Percentiles rank a stretch among this genome's conserved stretches.
Conservation (phyloP, 2,797 vertebrate genomes). For the Meriones psammophilus region DNA sequence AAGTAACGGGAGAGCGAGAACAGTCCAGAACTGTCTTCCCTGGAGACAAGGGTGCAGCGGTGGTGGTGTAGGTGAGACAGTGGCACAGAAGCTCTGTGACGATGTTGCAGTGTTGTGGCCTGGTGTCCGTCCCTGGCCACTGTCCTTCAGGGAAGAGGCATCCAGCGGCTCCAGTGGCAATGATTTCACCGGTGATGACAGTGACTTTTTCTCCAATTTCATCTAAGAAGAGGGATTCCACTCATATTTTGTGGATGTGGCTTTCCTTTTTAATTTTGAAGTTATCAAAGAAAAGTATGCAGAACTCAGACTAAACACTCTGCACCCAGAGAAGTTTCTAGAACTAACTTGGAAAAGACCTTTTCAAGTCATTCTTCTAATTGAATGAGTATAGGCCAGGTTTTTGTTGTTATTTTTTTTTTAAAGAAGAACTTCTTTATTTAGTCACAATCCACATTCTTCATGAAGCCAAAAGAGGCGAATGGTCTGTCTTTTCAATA, state of each 20-base stretch:
- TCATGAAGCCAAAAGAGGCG: not conserved
- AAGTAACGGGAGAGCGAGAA: not conserved
- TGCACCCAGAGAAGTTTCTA: not conserved
- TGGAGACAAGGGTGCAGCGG: not conserved
- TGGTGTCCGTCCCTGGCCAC: not conserved
- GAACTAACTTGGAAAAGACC: not conserved
- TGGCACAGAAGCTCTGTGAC: not conserved
- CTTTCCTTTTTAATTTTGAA: not conserved
- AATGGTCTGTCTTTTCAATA: not conserved
- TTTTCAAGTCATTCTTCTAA: slow-evolving; percentile 32
- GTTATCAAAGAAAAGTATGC: not conserved
- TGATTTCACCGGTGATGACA: not conserved
- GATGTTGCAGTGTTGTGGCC: not conserved
- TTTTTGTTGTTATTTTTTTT: not conserved
- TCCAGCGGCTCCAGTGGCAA: not conserved
- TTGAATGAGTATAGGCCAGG: not conserved
- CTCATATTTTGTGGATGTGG: not conserved
- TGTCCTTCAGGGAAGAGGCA: not conserved
- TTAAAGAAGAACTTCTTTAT: not conserved
- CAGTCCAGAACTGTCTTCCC: not conserved
- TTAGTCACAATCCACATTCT: not conserved
- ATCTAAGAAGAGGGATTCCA: not conserved
- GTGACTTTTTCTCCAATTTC: slow-evolving; percentile 6
- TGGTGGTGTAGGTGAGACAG: fast-evolving
- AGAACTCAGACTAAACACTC: not conserved